Evolutionary conservation across 2,888 invertebrate genomes (phyloP), one percentile per base, ranked within the genome.

Genomic region (Apotomis betuletana): DNA sequence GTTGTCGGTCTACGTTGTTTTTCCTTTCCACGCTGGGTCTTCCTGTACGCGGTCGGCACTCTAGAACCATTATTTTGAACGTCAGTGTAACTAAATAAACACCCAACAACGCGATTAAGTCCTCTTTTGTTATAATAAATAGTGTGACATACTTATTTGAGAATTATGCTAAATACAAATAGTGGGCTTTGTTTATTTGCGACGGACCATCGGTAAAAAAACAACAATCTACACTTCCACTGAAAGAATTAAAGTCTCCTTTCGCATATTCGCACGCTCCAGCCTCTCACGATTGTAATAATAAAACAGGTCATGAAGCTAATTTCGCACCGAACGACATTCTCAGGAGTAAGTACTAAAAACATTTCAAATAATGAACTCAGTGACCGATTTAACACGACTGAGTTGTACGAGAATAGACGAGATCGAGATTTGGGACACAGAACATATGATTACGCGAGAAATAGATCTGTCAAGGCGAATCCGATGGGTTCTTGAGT

Each of bases 321-420:
- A 55, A 55, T 61, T 46, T 51, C 27, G 55, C n/a, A 36, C 27
- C 15, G n/a, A 63, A 69, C 13, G 55, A 61, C 67, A 67, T 61
- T 55, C 65, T 41, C 60, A 54, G 13, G 36, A 58, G 67, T 59
- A 67, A 58, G 67, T 59, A 67, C 58, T 62, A 55, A 67, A 58
- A 41, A 55, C 49, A 58, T 44, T 57, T 52, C 57, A 58, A 62
- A 67, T 67, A 72, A 72, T 72, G 58, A 58, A 72, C 36, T 57
- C 49, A 49, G 74, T 71, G 74, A 69, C 71, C 71, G 67, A 71
- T 68, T 71, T 70, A 65, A 62, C 63, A 63, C 57, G 55, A 49
- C 38, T 61, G 60, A 36, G 61, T 55, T 46, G 15, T 46, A 64
- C 74, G n/a, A 49, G 58, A 74, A 70, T 68, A 63, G 63, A 67